These are phyloP conservation scores for Apostichopus leukothele DNA, from an alignment of 53 echinoderm and acorn worm genomes.

Conservation along the genomic window DNA sequence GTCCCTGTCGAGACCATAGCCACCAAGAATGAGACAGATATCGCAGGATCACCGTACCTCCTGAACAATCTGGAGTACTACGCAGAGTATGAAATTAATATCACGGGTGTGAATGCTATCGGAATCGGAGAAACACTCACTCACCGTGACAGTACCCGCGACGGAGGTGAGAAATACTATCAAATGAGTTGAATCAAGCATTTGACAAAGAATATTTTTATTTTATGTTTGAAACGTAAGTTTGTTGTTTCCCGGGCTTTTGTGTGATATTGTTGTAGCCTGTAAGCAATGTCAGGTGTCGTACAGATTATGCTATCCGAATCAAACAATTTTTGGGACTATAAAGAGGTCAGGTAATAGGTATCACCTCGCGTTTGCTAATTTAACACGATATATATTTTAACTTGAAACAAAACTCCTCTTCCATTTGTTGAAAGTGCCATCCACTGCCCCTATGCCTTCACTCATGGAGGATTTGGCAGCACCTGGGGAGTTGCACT, in stretches of 20 bases:
- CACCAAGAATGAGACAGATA: background rate
- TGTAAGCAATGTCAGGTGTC: no score
- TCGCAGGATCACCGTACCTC: background rate
- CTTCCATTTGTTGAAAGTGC: background rate
- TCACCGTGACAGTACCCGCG: background rate
- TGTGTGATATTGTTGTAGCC: no score
- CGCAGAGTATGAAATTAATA: constrained; percentile 19
- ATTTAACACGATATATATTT: no score
- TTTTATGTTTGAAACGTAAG: no score
- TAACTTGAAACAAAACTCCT: no score
- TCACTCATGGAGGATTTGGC: background rate
- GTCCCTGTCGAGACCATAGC: background rate
- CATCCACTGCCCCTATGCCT: background rate
- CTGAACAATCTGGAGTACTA: background rate
- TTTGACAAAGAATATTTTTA: no score
- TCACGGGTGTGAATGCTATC: constrained; percentile 4
- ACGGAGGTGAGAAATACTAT: constrained; percentile 11
- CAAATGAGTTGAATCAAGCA: no score
- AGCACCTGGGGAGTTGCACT: constrained; percentile 29
- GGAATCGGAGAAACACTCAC: background rate
- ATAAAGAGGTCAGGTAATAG: no score
- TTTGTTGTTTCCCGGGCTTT: no score
- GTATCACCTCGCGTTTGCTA: no score
- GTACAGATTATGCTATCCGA: no score
- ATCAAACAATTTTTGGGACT: no score